These are phyloP conservation scores for Tridacna gigas DNA, from an alignment of 2,888 invertebrate genomes.

Conservation along the genomic window DNA sequence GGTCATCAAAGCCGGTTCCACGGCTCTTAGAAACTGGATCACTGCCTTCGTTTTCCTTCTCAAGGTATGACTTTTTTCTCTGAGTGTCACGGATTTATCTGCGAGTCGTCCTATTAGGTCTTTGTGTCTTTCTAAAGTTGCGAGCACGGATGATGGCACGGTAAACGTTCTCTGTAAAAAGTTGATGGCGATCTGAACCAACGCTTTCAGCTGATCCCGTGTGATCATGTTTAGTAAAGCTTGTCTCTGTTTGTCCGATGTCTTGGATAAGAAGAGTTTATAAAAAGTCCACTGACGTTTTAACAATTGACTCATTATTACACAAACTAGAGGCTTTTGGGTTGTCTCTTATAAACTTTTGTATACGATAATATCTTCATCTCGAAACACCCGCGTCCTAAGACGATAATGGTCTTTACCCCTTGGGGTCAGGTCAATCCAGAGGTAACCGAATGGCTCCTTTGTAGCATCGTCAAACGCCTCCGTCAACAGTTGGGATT, in stretches of 20 bases:
- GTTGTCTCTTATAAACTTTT: too few relatives aligned
- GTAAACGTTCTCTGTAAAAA: background rate
- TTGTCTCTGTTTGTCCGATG: constrained; percentile 20
- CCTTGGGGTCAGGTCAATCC: too few relatives aligned
- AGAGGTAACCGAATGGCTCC: too few relatives aligned
- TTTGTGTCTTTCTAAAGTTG: background rate
- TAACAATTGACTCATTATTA: constrained; percentile 30
- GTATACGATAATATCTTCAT: too few relatives aligned
- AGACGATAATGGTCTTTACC: too few relatives aligned
- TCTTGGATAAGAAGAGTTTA: constrained; percentile 23
- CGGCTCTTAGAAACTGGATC: too few relatives aligned
- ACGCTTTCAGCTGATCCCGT: background rate
- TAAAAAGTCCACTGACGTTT: constrained; percentile 26
- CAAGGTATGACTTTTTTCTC: background rate
- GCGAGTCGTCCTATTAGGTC: background rate
- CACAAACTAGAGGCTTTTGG: background rate
- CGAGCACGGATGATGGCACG: background rate
- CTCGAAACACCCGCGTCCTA: too few relatives aligned
- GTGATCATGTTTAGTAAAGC: constrained; percentile 19
- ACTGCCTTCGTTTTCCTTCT: background rate
- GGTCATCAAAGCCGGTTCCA: too few relatives aligned
- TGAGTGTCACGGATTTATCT: background rate
- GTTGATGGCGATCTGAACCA: background rate
- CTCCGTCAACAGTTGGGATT: too few relatives aligned
- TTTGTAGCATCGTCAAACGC: too few relatives aligned